Base-by-base conservation (phyloP, 2,888 invertebrate genomes). In the Deroplatys truncata region DNA sequence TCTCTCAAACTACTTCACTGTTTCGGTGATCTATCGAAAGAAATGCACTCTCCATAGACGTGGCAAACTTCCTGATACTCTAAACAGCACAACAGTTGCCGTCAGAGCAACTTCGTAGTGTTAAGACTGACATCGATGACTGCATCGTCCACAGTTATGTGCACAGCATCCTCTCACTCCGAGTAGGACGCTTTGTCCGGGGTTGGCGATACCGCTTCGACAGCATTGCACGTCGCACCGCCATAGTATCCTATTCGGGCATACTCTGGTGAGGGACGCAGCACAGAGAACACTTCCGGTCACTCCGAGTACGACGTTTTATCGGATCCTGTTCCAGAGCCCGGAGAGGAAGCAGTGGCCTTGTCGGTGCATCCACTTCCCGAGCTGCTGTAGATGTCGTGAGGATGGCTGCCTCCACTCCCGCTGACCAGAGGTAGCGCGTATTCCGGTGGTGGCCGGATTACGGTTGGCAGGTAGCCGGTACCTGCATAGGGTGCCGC, bases 401-500 rank as follows among this genome's bases (percentile, higher is more conserved):
- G 94, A 5, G 90, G 90, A 91, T 91, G 90, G 89, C 91, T 89
- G 56, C 56, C 56, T 16, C 20, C 20, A 72, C 56, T 20, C 20
- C 56, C 56, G 4, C 56, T 72, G 91, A 91, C 88, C 90, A 91
- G 91, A 88, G 90, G 91, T 88, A 94, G 92, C 56, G 93, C 90
- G 84, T 91, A 90, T 88, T 91, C 90, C 25, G 94, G 20, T 94
- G 95, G 91, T 93, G 92, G 91, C 91, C 95, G 94, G 92, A 97
- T 96, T 31, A 98, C 97, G 0, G 97, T 97, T 0, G 97, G 96
- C 88, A 98, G 93, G 92, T 97, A 98, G 0, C 97, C 97, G 0
- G 97, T 97, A 8, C 97, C 97, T 28, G 97, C 95, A 92, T 97
- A 97, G 0, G 97, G 97, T 0, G 97, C 97, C 0, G 97, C 96